A percentile compares a stretch with the other conserved stretches of the same genome.
phyloP scores from a whole-genome alignment of 2,113 vertebrate genomes.

The Crotalus helleri region DNA sequence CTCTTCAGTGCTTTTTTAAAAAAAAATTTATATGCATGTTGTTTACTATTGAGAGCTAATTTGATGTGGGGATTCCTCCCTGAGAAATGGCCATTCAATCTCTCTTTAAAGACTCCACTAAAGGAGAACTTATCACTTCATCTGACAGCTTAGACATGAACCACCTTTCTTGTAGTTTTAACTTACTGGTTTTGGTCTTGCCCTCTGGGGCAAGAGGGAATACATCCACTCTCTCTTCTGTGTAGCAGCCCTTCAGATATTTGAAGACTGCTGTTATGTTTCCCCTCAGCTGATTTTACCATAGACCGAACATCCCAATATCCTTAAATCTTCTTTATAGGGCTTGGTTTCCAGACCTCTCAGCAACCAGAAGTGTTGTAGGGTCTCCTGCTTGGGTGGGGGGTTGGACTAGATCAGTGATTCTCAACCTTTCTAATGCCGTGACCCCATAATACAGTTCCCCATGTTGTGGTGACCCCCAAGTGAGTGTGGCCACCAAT shows the following conservation, averaged over 20 bases:
- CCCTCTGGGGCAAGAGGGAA: neutral
- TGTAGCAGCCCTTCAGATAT: neutral
- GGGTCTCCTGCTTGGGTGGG: neutral
- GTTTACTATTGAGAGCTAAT: neutral
- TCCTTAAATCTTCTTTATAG: neutral
- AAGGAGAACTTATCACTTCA: neutral
- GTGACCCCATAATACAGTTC: too few relatives aligned
- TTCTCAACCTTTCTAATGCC: too few relatives aligned
- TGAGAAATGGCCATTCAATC: neutral
- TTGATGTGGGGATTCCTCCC: neutral
- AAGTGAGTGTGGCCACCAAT: too few relatives aligned
- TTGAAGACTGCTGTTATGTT: neutral
- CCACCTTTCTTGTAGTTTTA: neutral
- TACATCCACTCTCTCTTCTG: neutral
- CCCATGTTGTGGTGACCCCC: too few relatives aligned
- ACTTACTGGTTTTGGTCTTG: neutral
- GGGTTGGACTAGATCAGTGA: too few relatives aligned
- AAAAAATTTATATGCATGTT: neutral
- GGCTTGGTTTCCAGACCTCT: too few relatives aligned
- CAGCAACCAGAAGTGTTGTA: neutral
- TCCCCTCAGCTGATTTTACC: neutral
- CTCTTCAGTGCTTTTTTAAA: neutral
- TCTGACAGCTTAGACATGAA: neutral
- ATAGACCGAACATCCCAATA: neutral
- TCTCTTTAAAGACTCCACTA: neutral